These are phyloP conservation scores for Florisuga fusca DNA, from an alignment of 2,797 vertebrate genomes.

Conservation along the genomic window DNA sequence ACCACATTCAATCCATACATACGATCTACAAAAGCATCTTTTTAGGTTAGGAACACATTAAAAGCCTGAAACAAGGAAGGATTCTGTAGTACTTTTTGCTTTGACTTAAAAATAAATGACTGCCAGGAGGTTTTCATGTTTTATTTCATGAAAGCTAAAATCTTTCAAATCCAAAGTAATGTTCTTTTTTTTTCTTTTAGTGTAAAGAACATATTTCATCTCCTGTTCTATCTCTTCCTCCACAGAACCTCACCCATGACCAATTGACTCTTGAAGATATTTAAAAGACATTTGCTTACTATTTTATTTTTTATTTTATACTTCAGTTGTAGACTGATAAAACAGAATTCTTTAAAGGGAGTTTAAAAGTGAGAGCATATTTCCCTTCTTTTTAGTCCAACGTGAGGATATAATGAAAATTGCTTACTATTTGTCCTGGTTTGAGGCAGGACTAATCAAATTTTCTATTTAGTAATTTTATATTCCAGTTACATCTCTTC, in stretches of 20 bases:
- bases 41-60: background rate
- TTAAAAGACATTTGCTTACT: background rate
- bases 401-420: background rate
- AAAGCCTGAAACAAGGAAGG: background rate
- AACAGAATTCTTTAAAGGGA: fast-evolving
- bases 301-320: background rate
- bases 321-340: background rate
- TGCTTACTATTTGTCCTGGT: background rate
- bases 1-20: background rate
- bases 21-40: background rate
- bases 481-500: too few species aligned
- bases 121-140: background rate
- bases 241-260: fast-evolving
- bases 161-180: background rate
- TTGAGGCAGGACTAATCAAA: too few species aligned
- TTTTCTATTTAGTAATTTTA: too few species aligned
- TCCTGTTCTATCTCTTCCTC: background rate
- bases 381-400: background rate
- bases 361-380: background rate
- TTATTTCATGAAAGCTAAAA: background rate
- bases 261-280: background rate
- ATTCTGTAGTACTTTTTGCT: background rate
- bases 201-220: background rate
- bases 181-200: fast-evolving
- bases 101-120: background rate